These are phyloP conservation scores for Microcebus jonahi DNA, from an alignment of 2,113 vertebrate species.

Conservation along the genomic window DNA sequence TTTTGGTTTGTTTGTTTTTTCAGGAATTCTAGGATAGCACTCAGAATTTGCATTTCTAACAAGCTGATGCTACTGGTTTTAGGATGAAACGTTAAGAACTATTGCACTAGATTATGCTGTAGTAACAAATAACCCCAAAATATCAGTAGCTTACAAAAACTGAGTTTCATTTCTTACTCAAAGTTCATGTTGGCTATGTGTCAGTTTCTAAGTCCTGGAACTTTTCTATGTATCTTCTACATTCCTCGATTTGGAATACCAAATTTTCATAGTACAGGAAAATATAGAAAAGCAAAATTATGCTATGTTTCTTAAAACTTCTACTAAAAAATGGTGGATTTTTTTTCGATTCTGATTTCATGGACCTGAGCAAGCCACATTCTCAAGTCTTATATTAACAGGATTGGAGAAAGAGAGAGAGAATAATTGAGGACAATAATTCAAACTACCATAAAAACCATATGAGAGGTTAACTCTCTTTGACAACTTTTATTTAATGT, in stretches of 20 bases:
- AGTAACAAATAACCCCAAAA: not conserved
- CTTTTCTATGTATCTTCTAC: not conserved
- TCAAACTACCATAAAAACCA: not conserved
- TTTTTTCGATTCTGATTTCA: not conserved
- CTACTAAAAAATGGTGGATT: not conserved
- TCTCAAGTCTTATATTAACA: not conserved
- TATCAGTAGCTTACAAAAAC: not conserved
- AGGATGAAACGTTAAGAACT: not conserved
- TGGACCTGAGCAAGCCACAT: not conserved
- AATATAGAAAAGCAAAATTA: not conserved
- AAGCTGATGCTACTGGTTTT: not conserved
- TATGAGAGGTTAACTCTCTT: not conserved
- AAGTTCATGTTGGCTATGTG: not conserved
- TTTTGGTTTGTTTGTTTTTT: not conserved
- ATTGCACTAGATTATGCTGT: not conserved
- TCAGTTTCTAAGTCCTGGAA: not conserved
- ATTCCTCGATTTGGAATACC: not conserved
- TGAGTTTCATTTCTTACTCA: not conserved
- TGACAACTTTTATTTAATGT: not conserved
- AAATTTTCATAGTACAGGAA: not conserved
- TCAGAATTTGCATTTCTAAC: not conserved
- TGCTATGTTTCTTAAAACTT: not conserved
- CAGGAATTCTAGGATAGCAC: not conserved
- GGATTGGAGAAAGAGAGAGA: not conserved
- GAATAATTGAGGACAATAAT: not conserved